phyloP scores from a whole-genome alignment of 2,113 vertebrate genomes.

The Centropristis striata region DNA sequence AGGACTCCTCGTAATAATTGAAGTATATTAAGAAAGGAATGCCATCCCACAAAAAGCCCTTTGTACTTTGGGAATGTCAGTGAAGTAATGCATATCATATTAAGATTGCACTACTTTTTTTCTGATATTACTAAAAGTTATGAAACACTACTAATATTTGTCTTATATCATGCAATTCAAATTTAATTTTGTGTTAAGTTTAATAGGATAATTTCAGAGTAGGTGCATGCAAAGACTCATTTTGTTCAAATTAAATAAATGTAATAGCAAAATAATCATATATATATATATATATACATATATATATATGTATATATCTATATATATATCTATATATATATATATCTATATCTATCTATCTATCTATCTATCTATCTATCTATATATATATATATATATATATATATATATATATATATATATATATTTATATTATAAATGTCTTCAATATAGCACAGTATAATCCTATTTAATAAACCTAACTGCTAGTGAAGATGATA shows the following conservation, averaged over 20 bases:
- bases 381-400: too few relatives aligned
- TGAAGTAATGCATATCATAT: constrained; percentile 34
- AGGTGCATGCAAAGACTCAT: background rate
- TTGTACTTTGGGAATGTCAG: constrained; percentile 68
- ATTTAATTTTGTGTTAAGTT: background rate
- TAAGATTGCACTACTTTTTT: constrained; percentile 13
- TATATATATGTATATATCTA: too few relatives aligned
- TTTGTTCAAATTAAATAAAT: background rate
- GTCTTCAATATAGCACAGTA: background rate
- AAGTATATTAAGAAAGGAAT: constrained; percentile 77
- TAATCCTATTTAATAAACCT: background rate
- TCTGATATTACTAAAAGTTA: constrained; percentile 7
- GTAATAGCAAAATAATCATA: too few relatives aligned
- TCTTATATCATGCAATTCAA: background rate
- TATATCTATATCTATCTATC: too few relatives aligned
- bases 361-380: too few relatives aligned
- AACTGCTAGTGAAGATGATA: background rate
- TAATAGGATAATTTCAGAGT: background rate
- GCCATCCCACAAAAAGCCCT: constrained; percentile 66
- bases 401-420: too few relatives aligned
- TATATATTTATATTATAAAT: background rate
- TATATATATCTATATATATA: too few relatives aligned
- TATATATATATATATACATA: too few relatives aligned
- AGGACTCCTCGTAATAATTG: constrained; percentile 71
- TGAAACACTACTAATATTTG: background rate